These are phyloP conservation scores for Danio aesculapii DNA, from an alignment of 2,797 vertebrate species.

Conservation along the genomic window DNA sequence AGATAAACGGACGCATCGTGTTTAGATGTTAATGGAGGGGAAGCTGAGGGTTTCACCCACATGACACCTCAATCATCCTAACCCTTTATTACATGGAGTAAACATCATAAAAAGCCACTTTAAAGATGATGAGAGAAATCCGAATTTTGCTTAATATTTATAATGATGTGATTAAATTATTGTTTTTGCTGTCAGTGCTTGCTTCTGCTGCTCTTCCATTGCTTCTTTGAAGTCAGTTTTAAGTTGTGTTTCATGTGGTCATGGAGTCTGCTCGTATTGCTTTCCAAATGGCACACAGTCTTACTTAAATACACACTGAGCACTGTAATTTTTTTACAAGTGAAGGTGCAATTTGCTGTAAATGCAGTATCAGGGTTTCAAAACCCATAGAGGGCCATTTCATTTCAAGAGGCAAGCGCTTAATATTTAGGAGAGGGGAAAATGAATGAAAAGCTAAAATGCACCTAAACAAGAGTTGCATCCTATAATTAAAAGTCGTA, in stretches of 20 bases:
- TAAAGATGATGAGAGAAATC: conserved; percentile 70
- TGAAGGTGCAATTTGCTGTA: conserved; percentile 84
- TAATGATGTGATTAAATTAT: conserved; percentile 80
- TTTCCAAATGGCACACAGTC: conserved; percentile 71
- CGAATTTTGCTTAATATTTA: conserved; percentile 80
- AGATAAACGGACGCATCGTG: conserved; percentile 42
- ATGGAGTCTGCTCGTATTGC: conserved; percentile 75
- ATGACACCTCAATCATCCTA: conserved; percentile 63
- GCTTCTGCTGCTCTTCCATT: conserved; percentile 69
- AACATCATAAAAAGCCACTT: conserved; percentile 69
- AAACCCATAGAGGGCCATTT: conserved; percentile 74
- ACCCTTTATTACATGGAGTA: conserved; percentile 68
- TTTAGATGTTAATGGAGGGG: conserved; percentile 38
- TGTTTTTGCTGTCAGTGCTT: conserved; percentile 77
- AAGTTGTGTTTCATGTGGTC: conserved; percentile 85
- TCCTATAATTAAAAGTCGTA: conserved; percentile 79
- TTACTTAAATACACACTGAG: conserved; percentile 80
- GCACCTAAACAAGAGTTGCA: conserved; percentile 66
- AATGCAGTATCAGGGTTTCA: conserved; percentile 86
- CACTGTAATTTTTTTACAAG: conserved; percentile 85
- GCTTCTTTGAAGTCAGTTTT: conserved; percentile 82
- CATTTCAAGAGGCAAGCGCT: conserved; percentile 71
- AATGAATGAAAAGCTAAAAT: conserved; percentile 57
- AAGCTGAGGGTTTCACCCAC: conserved; percentile 51
- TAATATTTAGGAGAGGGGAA: conserved; percentile 68